These are phyloP conservation scores for Psittacula cyanocephala DNA, from an alignment of 2,113 vertebrate genomes.

Conservation along the genomic window DNA sequence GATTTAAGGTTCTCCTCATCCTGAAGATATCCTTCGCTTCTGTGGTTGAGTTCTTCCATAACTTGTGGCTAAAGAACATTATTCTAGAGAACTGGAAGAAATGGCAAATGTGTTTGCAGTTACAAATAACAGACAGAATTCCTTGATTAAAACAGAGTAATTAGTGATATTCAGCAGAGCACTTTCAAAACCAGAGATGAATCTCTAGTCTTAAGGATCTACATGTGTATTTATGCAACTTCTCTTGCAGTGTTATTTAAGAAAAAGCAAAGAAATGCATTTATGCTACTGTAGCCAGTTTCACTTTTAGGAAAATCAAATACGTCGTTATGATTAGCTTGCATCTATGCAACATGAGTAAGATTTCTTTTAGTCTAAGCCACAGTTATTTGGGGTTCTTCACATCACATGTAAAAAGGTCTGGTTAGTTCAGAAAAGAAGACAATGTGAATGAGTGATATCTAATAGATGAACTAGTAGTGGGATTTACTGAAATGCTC, in stretches of 20 bases:
- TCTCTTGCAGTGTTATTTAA: background rate
- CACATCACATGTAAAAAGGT: background rate
- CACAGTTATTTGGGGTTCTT: background rate
- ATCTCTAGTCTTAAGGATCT: background rate
- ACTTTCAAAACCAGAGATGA: background rate
- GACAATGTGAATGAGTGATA: background rate
- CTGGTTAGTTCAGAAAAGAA: background rate
- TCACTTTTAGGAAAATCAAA: background rate
- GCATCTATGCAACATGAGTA: accelerated
- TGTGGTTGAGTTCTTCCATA: background rate
- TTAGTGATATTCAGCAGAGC: background rate
- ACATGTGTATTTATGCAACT: background rate
- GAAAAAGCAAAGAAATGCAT: background rate
- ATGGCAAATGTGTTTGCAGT: background rate
- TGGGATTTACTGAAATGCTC: background rate
- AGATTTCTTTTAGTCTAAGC: background rate
- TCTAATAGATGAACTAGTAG: background rate
- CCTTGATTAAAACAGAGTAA: background rate
- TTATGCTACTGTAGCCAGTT: background rate
- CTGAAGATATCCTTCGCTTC: background rate
- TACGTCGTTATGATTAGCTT: accelerated
- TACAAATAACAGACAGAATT: background rate
- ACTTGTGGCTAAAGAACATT: background rate
- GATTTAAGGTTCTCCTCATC: background rate
- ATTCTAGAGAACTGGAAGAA: background rate